phyloP scores from a whole-genome alignment of 1,140 invertebrate genomes.

The Lepidurus apus region DNA sequence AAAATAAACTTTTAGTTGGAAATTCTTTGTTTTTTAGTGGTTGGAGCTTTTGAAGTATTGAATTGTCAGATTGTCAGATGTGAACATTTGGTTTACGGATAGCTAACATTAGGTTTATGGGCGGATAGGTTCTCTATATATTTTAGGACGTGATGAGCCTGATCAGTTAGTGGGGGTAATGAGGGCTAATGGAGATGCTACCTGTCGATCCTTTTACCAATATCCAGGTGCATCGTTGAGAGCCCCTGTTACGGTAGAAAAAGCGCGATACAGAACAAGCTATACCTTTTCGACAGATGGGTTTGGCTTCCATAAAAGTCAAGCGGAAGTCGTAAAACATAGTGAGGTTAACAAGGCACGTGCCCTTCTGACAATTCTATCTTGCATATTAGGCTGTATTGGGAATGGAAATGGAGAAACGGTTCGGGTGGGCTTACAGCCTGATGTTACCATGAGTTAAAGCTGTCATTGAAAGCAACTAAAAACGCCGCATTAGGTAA shows the following conservation, averaged over 20 bases:
- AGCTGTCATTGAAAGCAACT: neutral
- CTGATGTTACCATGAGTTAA: neutral
- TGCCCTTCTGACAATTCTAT: neutral
- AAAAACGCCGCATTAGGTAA: neutral
- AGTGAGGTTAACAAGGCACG: constrained; percentile 18
- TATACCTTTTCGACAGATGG: constrained; percentile 7
- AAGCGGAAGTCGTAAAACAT: constrained; percentile 17
- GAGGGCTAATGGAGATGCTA: constrained; percentile 21
- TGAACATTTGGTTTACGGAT: neutral
- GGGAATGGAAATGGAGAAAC: neutral
- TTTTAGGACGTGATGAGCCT: constrained; percentile 15
- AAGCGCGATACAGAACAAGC: constrained; percentile 4
- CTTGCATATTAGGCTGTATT: neutral
- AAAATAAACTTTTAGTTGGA: neutral
- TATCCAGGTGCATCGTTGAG: neutral
- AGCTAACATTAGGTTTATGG: constrained; percentile 17
- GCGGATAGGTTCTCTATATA: neutral
- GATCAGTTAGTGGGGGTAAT: constrained; percentile 16
- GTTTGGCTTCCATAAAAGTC: constrained; percentile 21
- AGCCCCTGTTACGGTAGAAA: constrained; percentile 6
- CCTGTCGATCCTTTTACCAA: neutral
- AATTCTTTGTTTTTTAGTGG: neutral
- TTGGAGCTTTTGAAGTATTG: neutral
- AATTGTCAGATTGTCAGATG: neutral
- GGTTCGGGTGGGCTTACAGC: constrained; percentile 3